Evolutionary conservation across 2,888 invertebrate species (phyloP), one percentile per base, ranked within the genome.

Genomic region (Caenorhabditis angaria): DNA sequence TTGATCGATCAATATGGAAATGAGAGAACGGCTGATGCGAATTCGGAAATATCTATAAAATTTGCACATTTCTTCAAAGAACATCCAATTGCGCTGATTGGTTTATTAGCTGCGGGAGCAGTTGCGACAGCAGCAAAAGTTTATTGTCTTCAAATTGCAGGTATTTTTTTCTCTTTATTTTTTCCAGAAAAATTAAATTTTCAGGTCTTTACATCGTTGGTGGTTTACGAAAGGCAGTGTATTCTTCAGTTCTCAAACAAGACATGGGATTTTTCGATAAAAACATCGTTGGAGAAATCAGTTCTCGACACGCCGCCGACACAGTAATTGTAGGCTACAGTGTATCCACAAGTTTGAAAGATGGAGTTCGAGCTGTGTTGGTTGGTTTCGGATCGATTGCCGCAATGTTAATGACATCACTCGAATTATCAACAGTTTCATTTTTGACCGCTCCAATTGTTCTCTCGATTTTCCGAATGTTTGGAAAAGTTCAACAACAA

Each of bases 61-160:
- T 94, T 51, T 93, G 93, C 82, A 85, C 92, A 1, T 89, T 92
- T 80, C 54, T 97, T 80, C 67, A 72, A 70, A 61, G 70, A 78
- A 10, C 65, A 82, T 22, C 77, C 77, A 24, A 51, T 71, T 47
- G 70, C 79, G 12, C 51, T 83, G 1, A 90, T 93, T 65, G 92
- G 91, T 47, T 91, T 97, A 24, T 95, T 97, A 88, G 82, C 94
- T 1, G 68, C 95, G 70, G 97, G 97, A 32, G 95, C 93, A 1
- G 79, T 93, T 10, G 94, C 95, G 76, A 97, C 97, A 89, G 95
- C 93, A 90, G 94, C 93, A 55, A 90, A 97, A 74, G 93, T 95
- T 54, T 97, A 95, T 88, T 90, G 95, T 22, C 95, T 97, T 91
- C 93, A 93, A 61, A 92, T 92, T 81, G 92, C 94, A 86, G 93